Evolutionary conservation across 1,140 invertebrate species (phyloP), one percentile per base, ranked within the genome.

Genomic region (Meloidogyne floridensis): DNA sequence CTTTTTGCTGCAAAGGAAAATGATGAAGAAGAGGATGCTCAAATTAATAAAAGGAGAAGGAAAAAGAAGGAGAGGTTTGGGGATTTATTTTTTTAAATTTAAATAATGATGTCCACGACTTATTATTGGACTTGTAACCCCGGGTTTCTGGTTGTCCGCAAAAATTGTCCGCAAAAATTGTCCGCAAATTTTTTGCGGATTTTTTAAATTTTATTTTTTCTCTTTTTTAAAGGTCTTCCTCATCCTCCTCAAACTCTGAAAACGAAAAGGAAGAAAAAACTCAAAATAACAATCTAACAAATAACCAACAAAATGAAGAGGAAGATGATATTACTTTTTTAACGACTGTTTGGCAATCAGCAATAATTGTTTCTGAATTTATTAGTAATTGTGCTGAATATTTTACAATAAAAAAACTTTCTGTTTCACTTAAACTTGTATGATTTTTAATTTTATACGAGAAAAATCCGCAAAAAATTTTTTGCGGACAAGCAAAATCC

Each of bases 361-460:
- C 72, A 43, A 81, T 71, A 43, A 70, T 76, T 13, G 75, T 80
- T 7, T 42, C 72, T 6, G 80, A 80, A 69, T 80, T 74, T 74
- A 51, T 80, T 47, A 20, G 42, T n/a, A 18, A 20, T 11, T 51
- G 54, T 32, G 76, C 47, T 10, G 80, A 47, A 42, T 51, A 47
- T 5, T 80, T 80, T 56, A 10, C 18, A 32, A 59, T 43, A 59
- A 80, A n/a, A 51, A 74, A 75, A 69, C n/a, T 69, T 13, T 47
- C 77, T 8, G 77, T 79, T 72, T 79, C 77, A 7, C 32, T 80
- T 15, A 80, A 74, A 69, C 13, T 80, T 80, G 78, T 79, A 20
- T 78, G 54, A 7, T 47, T 15, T 59, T 43, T 3, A 15, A 75
- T 42, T 42, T 53, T 20, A 20, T 20, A 20, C 20, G 20, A 32